Base-by-base conservation (phyloP, 2,113 vertebrate genomes). In the Elaphurus davidianus region DNA sequence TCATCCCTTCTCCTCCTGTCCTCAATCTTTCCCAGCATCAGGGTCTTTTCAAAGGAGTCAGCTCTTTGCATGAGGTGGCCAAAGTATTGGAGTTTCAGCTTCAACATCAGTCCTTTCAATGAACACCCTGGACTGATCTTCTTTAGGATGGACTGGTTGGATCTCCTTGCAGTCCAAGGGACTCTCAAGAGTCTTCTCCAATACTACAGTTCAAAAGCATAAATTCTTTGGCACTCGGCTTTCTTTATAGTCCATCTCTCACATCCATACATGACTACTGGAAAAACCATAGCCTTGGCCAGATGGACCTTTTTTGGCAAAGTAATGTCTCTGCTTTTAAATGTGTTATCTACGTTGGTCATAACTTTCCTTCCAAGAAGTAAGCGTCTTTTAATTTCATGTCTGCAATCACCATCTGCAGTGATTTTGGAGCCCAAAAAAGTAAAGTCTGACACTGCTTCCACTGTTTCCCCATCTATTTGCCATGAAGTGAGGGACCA, bases 191-290 rank as follows among this genome's bases (percentile, higher is more conserved):
- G n/a, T 36, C 17, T 71, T 36, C n/a, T 21, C 64, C 33, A 36
- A 36, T 17, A 67, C 33, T 17, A 67, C n/a, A 21, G 64, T 67
- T 67, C 33, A 67, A 67, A 67, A 67, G 33, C 4, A 36, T 67
- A 8, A 67, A 67, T 21, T 67, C 64, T 67, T n/a, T 0, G 0
- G 16, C 0, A 0, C 33, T 67, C 64, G 36, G 17, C 64, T 67
- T 67, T 67, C 33, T n/a, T n/a, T 15, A n/a, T 7, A 5, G 64
- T 67, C 33, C 62, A n/a, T 10, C 33, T 19, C 7, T 67, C 64
- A 67, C 64, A 67, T 67, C 4, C 33, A 67, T 9, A 67, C 33
- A n/a, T 19, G 33, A 67, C 64, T 5, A 67, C 64, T 19, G n/a
- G 64, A n/a, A 67, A n/a, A n/a, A 67, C 64, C 16, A n/a, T 19